Evolutionary conservation across 53 echinoderm and acorn worm species (phyloP), one percentile per base, ranked within the genome.

Genomic region (Holothuria scabra): DNA sequence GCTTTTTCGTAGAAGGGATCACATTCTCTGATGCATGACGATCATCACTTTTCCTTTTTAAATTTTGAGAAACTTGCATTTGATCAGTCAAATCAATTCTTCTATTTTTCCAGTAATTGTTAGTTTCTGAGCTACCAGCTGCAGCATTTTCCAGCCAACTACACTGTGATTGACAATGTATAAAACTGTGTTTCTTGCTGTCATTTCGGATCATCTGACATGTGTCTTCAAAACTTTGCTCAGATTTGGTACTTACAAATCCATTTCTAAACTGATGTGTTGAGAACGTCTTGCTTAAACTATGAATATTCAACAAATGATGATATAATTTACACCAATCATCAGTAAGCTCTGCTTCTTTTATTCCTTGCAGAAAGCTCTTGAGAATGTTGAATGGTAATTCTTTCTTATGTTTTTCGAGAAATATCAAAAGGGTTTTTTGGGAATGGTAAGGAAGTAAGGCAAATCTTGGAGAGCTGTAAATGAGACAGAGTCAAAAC

Each of bases 331-430:
- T 78, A 32, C 56, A 78, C 78, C 78, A 78, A 57, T 56, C 57
- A 78, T 78, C 78, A 49, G 18, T 78, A 29, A 78, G 31, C 32
- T 2, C 25, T 52, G 52, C 52, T 23, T 57, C 78, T 52, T 78
- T 55, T 21, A 57, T 28, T 1, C 30, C 52, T 8, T 58, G 52
- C 14, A 78, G 21, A 56, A 78, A 78, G 12, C 5, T 23, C 30
- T 56, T 20, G 2, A 78, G 78, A 31, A 59, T 78, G 57, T 6
- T 57, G 28, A 56, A 19, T 29, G 78, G 78, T 56, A 78, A 58
- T 19, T 78, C 78, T 59, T 55, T 21, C 33, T 78, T 78, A 56
- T 78, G 78, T 7, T 78, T 78, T 56, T 78, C 78, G n/a, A 78
- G 58, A 28, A 78, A 58, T 11, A 28, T 29, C 26, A 78, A 12